These are phyloP conservation scores for Colistium nudipinnis DNA, from an alignment of 2,113 vertebrate genomes.

Conservation along the genomic window DNA sequence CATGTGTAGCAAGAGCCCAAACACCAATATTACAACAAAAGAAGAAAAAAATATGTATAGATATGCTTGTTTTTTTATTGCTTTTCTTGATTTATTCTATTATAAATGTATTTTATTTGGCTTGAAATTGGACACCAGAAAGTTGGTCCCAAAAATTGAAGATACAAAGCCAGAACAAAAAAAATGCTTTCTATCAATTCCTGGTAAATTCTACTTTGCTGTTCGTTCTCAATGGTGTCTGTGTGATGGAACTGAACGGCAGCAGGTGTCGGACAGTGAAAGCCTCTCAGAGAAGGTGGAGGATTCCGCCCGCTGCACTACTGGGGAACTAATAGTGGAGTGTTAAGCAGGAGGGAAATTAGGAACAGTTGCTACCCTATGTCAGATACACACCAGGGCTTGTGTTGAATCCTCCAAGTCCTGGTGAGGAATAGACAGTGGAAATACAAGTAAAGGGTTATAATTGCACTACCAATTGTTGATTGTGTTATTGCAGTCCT, in stretches of 20 bases:
- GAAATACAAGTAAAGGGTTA: neutral
- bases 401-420: neutral
- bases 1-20: no score
- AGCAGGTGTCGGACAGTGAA: neutral
- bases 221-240: neutral
- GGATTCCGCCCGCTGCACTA: neutral
- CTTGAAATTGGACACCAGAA: no score
- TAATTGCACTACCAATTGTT: neutral
- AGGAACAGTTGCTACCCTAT: neutral
- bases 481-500: neutral
- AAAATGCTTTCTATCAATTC: no score
- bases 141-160: no score
- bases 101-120: no score
- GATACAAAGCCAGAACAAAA: no score
- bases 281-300: neutral
- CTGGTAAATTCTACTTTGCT: neutral
- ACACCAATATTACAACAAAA: no score
- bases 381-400: neutral
- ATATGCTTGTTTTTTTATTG: no score
- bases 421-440: neutral
- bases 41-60: no score
- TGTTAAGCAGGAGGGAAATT: neutral
- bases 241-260: neutral
- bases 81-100: no score
- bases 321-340: neutral